Evolutionary conservation across 2,113 vertebrate species (phyloP), one percentile per base, ranked within the genome.

Genomic region (Zeus faber): DNA sequence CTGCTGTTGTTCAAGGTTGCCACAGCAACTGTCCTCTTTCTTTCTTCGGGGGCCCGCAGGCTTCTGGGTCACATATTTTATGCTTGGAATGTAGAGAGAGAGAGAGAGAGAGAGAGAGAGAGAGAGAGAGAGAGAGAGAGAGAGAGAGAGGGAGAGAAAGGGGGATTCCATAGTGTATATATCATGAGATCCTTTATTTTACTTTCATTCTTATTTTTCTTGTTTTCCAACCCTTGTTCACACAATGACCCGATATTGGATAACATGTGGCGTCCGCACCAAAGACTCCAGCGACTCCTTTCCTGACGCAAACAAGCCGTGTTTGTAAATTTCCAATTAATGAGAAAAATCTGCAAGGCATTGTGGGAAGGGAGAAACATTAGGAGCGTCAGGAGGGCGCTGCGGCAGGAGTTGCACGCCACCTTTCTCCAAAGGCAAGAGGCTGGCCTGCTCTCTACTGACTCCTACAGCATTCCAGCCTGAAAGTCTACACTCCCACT

Each of bases 51-150:
- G 87, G 79, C 82, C 84, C 77, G 67, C 70, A 79, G 76, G 83
- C 77, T 84, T 80, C 83, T 65, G 72, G 81, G 80, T 80, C 80
- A 79, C 85, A 87, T 85, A 85, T 85, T 88, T 89, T 81, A 85
- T 81, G 75, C 66, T 73, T 76, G 82, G 81, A 85, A 87, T 89
- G 85, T 65, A 75, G 86, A 81, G 69, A 50, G 63, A 56, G 77
- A 75, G 80, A 64, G 3, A 22, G 44, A 2, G 50, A 55, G 57
- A 52, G 54, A 41, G 58, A 35, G n/a, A 21, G 18, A 24, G 21
- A 16, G 24, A 39, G 33, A 21, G 2, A 49, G 29, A 6, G 44
- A 4, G 29, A 26, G 23, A 24, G 45, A 48, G 45, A 26, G 45
- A 48, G 46, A 55, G 39, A 16, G 40, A 55, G 23, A 55, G 16